A percentile compares a stretch with the other conserved stretches of the same genome.
phyloP scores from a whole-genome alignment of 2,113 vertebrate species.

The Antechinus flavipes region DNA sequence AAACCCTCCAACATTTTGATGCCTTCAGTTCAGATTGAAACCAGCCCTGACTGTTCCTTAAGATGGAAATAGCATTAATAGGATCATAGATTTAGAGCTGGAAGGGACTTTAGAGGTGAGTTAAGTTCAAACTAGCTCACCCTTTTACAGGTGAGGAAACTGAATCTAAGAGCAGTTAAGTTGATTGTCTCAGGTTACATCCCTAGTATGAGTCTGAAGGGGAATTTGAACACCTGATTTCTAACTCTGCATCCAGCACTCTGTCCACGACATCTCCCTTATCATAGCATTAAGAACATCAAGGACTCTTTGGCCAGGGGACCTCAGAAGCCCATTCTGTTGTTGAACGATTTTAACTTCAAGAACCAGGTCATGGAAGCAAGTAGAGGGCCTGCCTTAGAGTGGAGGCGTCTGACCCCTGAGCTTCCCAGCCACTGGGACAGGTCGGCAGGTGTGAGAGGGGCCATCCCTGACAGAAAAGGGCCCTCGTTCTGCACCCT shows the following conservation, averaged over 20 bases:
- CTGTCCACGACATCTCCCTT: background rate
- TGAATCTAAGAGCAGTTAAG: background rate
- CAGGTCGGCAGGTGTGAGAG: background rate
- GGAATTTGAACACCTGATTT: background rate
- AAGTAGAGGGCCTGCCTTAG: background rate
- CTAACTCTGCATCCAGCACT: background rate
- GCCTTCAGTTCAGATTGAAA: background rate
- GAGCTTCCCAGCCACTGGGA: background rate
- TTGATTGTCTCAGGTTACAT: background rate
- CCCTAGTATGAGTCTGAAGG: background rate
- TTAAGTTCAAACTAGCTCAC: background rate
- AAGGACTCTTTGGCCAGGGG: background rate
- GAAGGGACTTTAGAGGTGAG: background rate
- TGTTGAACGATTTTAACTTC: background rate
- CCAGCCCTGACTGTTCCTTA: background rate
- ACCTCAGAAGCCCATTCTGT: background rate
- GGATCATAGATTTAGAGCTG: background rate
- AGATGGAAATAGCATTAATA: background rate
- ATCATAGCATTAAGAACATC: background rate
- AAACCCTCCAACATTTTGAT: background rate
- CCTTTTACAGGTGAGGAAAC: background rate
- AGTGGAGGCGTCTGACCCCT: background rate
- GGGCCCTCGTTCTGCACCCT: background rate
- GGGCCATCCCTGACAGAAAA: background rate
- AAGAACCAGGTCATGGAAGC: background rate